Percentiles rank a stretch among this genome's conserved stretches.
Evolutionary conservation across 1,140 invertebrate genomes (phyloP).

Genomic region (Goniozus legneri): DNA sequence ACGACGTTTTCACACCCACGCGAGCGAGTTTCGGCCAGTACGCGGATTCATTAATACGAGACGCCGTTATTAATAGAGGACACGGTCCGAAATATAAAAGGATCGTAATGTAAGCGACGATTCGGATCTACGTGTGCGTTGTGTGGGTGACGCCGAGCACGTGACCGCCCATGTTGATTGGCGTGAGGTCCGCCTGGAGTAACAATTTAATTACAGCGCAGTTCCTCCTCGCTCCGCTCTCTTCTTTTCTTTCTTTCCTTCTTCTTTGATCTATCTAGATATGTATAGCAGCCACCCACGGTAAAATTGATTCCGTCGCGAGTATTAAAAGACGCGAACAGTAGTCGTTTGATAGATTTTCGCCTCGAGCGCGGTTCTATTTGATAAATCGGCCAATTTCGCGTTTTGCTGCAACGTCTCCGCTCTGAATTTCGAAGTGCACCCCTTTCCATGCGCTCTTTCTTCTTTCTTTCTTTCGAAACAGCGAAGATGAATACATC

Average conservation of each 20-base stretch:
- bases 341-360: too few relatives aligned
- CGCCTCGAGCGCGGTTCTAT: too few relatives aligned
- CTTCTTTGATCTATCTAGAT: too few relatives aligned
- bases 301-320: slow-evolving; percentile 55
- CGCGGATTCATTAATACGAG: slow-evolving; percentile 31
- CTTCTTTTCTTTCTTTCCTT: too few relatives aligned
- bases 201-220: slow-evolving; percentile 55
- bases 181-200: slow-evolving; percentile 49
- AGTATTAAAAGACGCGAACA: too few relatives aligned
- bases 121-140: slow-evolving; percentile 5
- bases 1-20: slow-evolving; percentile 20
- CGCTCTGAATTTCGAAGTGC: too few relatives aligned
- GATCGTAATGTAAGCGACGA: slow-evolving; percentile 24
- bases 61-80: slow-evolving; percentile 43
- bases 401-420: too few relatives aligned
- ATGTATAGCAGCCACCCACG: slow-evolving; percentile 54
- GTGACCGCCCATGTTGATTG: slow-evolving; percentile 55
- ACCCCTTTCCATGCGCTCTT: too few relatives aligned
- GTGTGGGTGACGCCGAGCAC: slow-evolving; percentile 52
- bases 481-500: too few relatives aligned
- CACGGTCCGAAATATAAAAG: slow-evolving; percentile 29
- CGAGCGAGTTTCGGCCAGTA: slow-evolving; percentile 5
- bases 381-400: too few relatives aligned
- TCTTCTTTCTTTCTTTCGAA: too few relatives aligned
- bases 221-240: too few relatives aligned